A percentile compares a stretch with the other conserved stretches of the same genome.
phyloP scores from a whole-genome alignment of 1,140 invertebrate species.

The Thaumetopoea pityocampa region DNA sequence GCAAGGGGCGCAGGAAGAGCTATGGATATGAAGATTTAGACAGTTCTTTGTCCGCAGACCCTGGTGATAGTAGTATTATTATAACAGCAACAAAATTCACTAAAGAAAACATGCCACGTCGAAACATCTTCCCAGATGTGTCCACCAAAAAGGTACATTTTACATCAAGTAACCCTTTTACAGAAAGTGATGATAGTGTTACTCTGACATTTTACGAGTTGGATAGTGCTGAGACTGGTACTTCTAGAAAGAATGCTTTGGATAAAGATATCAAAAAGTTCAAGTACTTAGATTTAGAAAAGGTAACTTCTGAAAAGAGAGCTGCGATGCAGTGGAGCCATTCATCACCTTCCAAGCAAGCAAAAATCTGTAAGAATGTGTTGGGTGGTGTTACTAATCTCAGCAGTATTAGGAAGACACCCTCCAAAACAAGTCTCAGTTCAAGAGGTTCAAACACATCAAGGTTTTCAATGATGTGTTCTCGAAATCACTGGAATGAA shows the following conservation, averaged over 20 bases:
- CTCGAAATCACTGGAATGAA: conserved; percentile 43
- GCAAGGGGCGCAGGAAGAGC: conserved; percentile 48
- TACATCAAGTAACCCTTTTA: conserved; percentile 64
- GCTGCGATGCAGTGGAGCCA: conserved; percentile 47
- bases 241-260: conserved; percentile 22
- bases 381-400: conserved; percentile 55
- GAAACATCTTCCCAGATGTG: conserved; percentile 58
- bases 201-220: conserved; percentile 71
- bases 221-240: conserved; percentile 44
- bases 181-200: conserved; percentile 69
- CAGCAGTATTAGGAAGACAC: conserved; percentile 44
- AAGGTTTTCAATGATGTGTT: conserved; percentile 30
- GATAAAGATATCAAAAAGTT: conserved; percentile 61
- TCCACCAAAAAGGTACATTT: conserved; percentile 66
- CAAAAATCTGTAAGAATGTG: conserved; percentile 43
- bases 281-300: conserved; percentile 68
- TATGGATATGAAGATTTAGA: conserved; percentile 72
- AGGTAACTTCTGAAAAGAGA: conserved; percentile 50
- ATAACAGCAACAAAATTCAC: conserved; percentile 75
- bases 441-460: conserved; percentile 49
- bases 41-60: conserved; percentile 76
- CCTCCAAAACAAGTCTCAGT: conserved; percentile 50
- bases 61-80: conserved; percentile 74
- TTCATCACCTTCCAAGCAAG: conserved; percentile 61
- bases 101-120: conserved; percentile 60